Conservation (phyloP, 2,888 invertebrate genomes). For the Lycaena phlaeas region DNA sequence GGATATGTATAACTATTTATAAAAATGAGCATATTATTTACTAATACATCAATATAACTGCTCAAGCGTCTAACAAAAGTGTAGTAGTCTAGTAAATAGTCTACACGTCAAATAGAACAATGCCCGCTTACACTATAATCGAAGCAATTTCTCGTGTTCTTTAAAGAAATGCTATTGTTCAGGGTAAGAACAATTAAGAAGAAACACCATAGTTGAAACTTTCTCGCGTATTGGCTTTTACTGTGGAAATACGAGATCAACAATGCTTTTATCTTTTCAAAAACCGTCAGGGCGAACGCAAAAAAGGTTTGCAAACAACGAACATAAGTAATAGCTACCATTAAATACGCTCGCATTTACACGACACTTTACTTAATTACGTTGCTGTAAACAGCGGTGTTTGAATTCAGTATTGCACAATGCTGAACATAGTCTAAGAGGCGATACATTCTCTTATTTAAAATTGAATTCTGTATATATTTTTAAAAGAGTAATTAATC, state of each 20-base stretch:
- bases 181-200: no score
- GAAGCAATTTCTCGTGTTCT: background rate
- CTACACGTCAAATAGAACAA: no score
- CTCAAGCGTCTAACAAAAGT: no score
- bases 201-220: background rate
- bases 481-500: background rate
- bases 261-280: slow-evolving; percentile 4
- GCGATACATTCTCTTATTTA: background rate
- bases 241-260: slow-evolving; percentile 4
- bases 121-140: no score
- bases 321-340: slow-evolving; percentile 23
- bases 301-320: slow-evolving; percentile 8
- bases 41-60: no score
- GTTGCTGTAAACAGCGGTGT: slow-evolving; percentile 22
- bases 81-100: no score
- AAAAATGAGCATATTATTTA: no score
- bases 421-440: slow-evolving; percentile 10
- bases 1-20: no score
- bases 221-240: slow-evolving; percentile 8
- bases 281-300: background rate
- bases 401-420: slow-evolving; percentile 3
- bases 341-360: slow-evolving; percentile 26
- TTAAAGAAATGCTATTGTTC: background rate
- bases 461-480: background rate
- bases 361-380: slow-evolving; percentile 29